Evolutionary conservation across 1,140 invertebrate genomes (phyloP).

Genomic region (Geopemphigus sp.): DNA sequence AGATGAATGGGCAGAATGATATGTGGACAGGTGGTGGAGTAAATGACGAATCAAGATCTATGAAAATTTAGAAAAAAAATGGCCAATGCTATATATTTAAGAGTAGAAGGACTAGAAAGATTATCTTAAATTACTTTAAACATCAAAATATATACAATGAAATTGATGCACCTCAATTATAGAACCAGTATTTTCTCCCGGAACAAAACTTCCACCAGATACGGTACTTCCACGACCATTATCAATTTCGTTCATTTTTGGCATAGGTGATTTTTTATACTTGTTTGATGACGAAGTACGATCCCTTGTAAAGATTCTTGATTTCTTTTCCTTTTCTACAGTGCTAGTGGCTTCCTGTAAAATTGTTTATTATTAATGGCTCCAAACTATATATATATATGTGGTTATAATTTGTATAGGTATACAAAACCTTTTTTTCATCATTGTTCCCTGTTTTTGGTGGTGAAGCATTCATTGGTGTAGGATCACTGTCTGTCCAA

Average conservation of each 20-base stretch:
- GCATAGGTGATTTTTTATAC: conserved; percentile 51
- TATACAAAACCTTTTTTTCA: conserved; percentile 45
- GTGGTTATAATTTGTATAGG: too few species aligned
- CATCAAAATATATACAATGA: too few species aligned
- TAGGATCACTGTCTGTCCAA: conserved; percentile 63
- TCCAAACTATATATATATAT: neutral
- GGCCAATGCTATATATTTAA: too few species aligned
- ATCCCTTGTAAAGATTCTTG: conserved; percentile 53
- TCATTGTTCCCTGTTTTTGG: conserved; percentile 53
- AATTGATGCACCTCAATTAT: neutral
- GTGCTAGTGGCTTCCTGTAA: neutral
- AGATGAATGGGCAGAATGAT: too few species aligned
- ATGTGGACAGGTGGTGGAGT: too few species aligned
- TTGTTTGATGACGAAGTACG: conserved; percentile 53
- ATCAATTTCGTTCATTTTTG: neutral
- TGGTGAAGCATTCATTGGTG: conserved; percentile 58
- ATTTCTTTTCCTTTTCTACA: conserved; percentile 53
- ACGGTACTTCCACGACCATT: neutral
- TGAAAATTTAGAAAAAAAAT: too few species aligned
- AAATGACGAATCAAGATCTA: too few species aligned
- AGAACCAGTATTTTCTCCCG: neutral
- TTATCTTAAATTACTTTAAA: neutral
- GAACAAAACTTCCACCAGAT: neutral
- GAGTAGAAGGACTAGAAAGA: too few species aligned
- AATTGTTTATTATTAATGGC: neutral